Percentiles rank a stretch among this genome's conserved stretches.
phyloP scores from a whole-genome alignment of 2,113 vertebrate species.

The Dolichallabes microphthalmus region DNA sequence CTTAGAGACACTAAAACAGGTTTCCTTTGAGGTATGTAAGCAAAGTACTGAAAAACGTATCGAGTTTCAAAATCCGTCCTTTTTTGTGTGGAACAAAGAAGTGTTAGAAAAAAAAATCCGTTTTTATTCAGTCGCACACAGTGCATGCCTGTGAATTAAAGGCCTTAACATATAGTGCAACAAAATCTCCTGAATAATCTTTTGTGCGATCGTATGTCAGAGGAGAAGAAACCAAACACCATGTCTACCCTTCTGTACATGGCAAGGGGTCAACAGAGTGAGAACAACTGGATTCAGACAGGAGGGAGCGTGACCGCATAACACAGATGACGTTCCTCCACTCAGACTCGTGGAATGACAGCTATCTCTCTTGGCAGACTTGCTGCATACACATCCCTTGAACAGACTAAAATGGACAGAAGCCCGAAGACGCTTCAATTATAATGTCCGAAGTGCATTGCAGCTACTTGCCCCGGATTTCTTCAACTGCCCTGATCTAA shows the following conservation, averaged over 20 bases:
- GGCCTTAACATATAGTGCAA: conserved; percentile 50
- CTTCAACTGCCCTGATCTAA: conserved; percentile 27
- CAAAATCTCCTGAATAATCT: conserved; percentile 43
- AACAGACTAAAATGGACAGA: conserved; percentile 39
- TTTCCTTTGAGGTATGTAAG: background rate
- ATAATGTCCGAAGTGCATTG: conserved; percentile 15
- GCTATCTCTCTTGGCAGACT: conserved; percentile 34
- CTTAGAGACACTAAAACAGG: background rate
- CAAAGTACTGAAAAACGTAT: background rate
- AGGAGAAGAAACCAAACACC: conserved; percentile 52
- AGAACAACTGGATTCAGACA: conserved; percentile 60
- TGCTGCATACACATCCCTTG: background rate
- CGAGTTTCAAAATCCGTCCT: background rate
- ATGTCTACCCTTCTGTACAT: conserved; percentile 34
- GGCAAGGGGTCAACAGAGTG: conserved; percentile 59
- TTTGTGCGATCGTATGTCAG: conserved; percentile 49
- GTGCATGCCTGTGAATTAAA: conserved; percentile 42
- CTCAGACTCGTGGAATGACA: conserved; percentile 37
- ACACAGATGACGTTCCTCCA: conserved; percentile 36
- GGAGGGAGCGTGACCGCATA: conserved; percentile 10
- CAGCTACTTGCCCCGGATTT: conserved; percentile 43
- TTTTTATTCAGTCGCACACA: background rate
- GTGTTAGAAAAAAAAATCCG: background rate
- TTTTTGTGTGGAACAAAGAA: background rate
- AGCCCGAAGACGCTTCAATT: conserved; percentile 24